These are phyloP conservation scores for Chlorocebus sabaeus DNA, from an alignment of 2,113 vertebrate genomes.

Conservation along the genomic window DNA sequence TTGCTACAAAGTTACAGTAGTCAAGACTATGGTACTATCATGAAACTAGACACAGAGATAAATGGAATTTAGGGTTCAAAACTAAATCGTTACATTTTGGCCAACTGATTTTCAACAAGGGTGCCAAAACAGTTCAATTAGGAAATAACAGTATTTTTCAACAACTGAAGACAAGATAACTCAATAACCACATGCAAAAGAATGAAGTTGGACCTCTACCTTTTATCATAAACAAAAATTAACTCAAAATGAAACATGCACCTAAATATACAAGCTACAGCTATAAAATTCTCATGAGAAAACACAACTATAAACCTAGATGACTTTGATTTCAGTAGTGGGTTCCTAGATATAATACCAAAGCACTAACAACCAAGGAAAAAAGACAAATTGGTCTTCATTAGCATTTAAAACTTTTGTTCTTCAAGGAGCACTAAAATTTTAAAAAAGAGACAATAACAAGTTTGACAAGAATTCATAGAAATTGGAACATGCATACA, in stretches of 20 bases:
- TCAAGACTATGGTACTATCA: neutral
- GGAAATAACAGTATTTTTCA: neutral
- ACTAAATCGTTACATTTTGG: neutral
- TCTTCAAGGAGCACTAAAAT: neutral
- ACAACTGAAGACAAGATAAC: neutral
- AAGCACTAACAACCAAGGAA: neutral
- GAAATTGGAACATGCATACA: neutral
- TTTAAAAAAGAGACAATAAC: neutral
- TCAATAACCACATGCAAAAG: neutral
- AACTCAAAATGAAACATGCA: neutral
- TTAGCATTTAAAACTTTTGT: neutral
- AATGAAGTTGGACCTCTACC: neutral
- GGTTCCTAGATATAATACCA: neutral
- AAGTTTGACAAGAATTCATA: neutral
- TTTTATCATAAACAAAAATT: neutral
- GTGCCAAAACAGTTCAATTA: neutral
- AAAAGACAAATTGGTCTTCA: neutral
- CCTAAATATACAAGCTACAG: neutral
- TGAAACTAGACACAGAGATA: neutral
- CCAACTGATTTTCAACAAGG: neutral
- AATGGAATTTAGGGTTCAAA: neutral
- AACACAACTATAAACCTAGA: neutral
- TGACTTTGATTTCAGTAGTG: neutral
- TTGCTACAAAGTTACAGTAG: neutral
- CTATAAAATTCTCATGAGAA: neutral